A percentile compares a stretch with the other conserved stretches of the same genome.
Conservation (phyloP, 2,113 vertebrate genomes). For the Saimiri boliviensis region DNA sequence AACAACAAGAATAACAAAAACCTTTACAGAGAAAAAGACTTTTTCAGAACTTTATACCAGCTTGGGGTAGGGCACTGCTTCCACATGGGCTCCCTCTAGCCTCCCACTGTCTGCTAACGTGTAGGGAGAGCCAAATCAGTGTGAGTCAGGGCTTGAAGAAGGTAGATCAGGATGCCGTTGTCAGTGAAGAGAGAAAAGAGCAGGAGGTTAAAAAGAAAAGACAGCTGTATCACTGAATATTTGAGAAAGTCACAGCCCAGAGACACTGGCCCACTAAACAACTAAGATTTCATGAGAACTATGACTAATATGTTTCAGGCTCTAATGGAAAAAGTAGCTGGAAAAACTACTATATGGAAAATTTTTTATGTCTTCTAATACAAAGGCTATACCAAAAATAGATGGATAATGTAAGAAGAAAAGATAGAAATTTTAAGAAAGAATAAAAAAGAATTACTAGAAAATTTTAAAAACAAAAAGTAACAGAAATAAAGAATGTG, state of each 20-base stretch:
- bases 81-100: neutral
- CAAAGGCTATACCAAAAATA: neutral
- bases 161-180: neutral
- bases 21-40: neutral
- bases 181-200: neutral
- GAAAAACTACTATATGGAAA: neutral
- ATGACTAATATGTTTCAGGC: neutral
- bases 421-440: neutral
- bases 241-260: neutral
- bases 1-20: neutral
- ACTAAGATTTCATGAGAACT: neutral
- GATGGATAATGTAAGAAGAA: neutral
- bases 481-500: neutral
- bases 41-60: neutral
- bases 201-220: neutral
- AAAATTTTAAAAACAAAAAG: neutral
- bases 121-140: neutral
- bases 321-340: neutral
- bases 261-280: neutral
- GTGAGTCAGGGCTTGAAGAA: neutral
- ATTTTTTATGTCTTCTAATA: neutral
- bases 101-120: neutral
- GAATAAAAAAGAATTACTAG: neutral
- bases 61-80: too few relatives aligned
- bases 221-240: neutral